Evolutionary conservation across 2,888 invertebrate genomes (phyloP), one percentile per base, ranked within the genome.

Genomic region (Theretra japonica): DNA sequence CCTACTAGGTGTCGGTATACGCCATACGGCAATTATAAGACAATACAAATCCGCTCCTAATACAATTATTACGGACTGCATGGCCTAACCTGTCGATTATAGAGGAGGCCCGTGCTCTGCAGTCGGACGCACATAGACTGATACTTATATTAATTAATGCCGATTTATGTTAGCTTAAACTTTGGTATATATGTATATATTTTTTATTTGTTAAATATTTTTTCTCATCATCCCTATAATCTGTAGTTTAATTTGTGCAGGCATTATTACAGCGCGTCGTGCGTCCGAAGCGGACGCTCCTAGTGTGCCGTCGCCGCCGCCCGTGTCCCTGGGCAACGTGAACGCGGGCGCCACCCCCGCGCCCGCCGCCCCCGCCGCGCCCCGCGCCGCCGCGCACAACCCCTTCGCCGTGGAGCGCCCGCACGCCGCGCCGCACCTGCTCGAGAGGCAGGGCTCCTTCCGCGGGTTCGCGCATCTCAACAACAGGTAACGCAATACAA

Each of bases 361-460:
- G 17, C 56, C 57, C 80, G 69, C 70, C 76, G 53, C 71, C 57
- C 71, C 88, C 73, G 78, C 83, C 73, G 84, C 85, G 75, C 87
- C 72, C 25, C 94, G 95, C 58, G 86, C 92, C 72, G 84, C 95
- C 68, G 89, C 95, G 59, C 95, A 96, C 86, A 99, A 99, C 93
- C 99, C 98, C 1, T 98, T 97, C 90, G 98, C 98, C 15, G 98
- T 99, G 81, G 99, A 98, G 89, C 95, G 99, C 70, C 99, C 99
- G 2, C 99, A 99, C 87, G 99, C 99, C 73, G 99, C 99, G 59
- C 97, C 98, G 50, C 97, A 97, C 78, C 97, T 99, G 96, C 95
- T 99, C 72, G 98, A 99, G 90, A 95, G 99, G 50, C 99, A 99
- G 93, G 98, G 99, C 78, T 98, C 98, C 75, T 98, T 99, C 95